Conservation (phyloP, 2,888 invertebrate species). For the Arge pagana region DNA sequence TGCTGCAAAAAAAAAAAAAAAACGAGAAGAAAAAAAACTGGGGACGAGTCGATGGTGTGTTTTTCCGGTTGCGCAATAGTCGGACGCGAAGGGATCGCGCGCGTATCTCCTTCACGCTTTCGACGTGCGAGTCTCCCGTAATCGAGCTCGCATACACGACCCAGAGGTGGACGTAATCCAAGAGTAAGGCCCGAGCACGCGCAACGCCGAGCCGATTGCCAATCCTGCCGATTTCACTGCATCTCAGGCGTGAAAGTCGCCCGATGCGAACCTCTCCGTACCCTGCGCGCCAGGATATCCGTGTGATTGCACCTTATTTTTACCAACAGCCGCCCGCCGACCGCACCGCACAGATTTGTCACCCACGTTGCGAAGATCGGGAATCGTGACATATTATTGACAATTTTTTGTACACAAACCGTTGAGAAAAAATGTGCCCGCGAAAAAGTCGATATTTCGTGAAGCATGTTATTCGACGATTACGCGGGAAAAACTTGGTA, state of each 20-base stretch:
- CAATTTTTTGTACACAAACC: neutral
- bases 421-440: neutral
- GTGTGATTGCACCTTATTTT: neutral
- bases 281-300: neutral
- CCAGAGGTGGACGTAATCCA: slow-evolving; percentile 10
- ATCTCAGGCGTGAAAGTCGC: slow-evolving; percentile 7
- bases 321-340: no score
- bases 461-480: neutral
- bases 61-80: no score
- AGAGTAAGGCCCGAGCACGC: slow-evolving; percentile 6
- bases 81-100: no score
- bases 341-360: no score
- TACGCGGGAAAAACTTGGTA: neutral
- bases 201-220: neutral
- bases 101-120: slow-evolving; percentile 15
- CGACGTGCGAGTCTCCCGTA: neutral
- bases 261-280: slow-evolving; percentile 4
- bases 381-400: slow-evolving; percentile 21
- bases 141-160: neutral
- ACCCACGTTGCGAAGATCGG: no score
- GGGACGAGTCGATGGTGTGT: no score
- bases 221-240: slow-evolving; percentile 18
- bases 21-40: no score
- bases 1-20: no score
- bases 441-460: neutral